Percentiles rank a stretch among this genome's conserved stretches.
Evolutionary conservation across 1,140 invertebrate species (phyloP).

Genomic region (Drosophila azteca): DNA sequence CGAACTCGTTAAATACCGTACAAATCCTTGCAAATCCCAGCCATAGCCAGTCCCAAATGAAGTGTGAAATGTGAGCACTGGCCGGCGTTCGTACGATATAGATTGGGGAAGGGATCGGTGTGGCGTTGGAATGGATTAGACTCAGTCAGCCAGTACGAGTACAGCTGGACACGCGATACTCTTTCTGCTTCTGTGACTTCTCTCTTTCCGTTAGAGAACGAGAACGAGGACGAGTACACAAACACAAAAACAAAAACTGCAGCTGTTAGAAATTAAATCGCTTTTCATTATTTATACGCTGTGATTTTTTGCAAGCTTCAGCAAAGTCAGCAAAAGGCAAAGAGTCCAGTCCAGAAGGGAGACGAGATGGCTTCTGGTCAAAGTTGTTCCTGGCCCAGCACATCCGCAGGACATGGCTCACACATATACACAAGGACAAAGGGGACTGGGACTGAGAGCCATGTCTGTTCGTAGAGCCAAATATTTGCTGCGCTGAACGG

Average conservation of each 20-base stretch:
- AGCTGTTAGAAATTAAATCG: constrained; percentile 76
- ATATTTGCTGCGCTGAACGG: constrained; percentile 71
- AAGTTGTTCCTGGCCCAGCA: constrained; percentile 44
- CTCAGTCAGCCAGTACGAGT: constrained; percentile 16
- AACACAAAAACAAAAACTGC: constrained; percentile 22
- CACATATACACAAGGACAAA: background rate
- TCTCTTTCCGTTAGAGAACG: no score
- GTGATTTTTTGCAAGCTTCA: constrained; percentile 53
- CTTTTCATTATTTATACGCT: constrained; percentile 78
- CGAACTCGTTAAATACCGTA: constrained; percentile 3
- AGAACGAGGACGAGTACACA: no score
- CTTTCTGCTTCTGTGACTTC: background rate
- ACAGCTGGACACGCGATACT: constrained; percentile 30
- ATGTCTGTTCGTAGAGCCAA: constrained; percentile 66
- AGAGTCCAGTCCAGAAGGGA: background rate
- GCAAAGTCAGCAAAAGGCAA: background rate
- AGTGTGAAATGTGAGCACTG: constrained; percentile 61
- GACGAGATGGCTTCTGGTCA: constrained; percentile 25
- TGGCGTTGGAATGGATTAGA: background rate
- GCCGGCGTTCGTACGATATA: constrained; percentile 13
- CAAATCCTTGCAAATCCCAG: constrained; percentile 25
- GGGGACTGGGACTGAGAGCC: constrained; percentile 6
- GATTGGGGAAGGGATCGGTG: background rate
- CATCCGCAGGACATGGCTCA: constrained; percentile 25
- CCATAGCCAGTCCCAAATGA: constrained; percentile 41